A percentile compares a stretch with the other conserved stretches of the same genome.
Evolutionary conservation across 2,113 vertebrate genomes (phyloP).

Genomic region (Ranitomeya variabilis): DNA sequence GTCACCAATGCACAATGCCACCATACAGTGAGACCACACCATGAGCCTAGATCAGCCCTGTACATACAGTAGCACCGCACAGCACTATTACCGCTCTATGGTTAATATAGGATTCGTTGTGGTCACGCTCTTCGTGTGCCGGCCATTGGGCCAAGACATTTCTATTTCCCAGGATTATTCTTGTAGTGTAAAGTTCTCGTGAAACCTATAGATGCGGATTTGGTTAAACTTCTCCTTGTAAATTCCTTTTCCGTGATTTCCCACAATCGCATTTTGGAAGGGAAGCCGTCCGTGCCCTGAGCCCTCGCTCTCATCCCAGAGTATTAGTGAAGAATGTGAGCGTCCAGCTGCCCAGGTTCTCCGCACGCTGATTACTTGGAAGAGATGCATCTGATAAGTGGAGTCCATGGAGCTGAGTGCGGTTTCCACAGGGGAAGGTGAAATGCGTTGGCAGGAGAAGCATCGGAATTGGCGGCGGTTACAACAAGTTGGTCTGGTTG

Average conservation of each 20-base stretch:
- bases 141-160: no score
- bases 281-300: slow-evolving; percentile 15
- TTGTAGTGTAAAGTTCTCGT: background rate
- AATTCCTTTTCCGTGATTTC: slow-evolving; percentile 12
- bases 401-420: background rate
- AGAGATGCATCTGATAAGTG: slow-evolving; percentile 33
- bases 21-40: no score
- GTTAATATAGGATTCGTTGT: background rate
- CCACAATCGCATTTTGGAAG: slow-evolving; percentile 29
- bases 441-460: background rate
- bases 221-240: background rate
- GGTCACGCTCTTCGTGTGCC: background rate
- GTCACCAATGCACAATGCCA: no score
- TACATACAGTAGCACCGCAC: no score
- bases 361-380: slow-evolving; percentile 13
- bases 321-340: slow-evolving; percentile 37
- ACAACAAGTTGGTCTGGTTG: slow-evolving; percentile 14
- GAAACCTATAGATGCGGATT: background rate
- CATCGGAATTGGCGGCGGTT: background rate
- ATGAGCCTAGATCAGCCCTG: no score
- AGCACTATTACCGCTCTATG: no score
- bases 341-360: background rate
- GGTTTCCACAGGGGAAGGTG: slow-evolving; percentile 3
- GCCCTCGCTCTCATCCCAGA: background rate
- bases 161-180: background rate